phyloP scores from a whole-genome alignment of 2,113 vertebrate species.

The Corynorhinus townsendii region DNA sequence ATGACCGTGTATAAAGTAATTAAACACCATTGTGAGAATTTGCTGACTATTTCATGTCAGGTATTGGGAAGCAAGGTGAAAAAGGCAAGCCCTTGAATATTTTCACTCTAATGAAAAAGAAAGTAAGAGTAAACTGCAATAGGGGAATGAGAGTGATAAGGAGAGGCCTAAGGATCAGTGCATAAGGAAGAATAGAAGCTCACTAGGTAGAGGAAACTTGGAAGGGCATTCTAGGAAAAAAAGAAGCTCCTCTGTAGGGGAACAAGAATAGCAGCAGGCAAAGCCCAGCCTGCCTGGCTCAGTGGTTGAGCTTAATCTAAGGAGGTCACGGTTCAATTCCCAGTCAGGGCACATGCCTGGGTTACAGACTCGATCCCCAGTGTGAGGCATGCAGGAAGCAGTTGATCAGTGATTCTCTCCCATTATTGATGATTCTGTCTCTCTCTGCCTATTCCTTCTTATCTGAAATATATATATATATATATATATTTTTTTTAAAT shows the following conservation, averaged over 20 bases:
- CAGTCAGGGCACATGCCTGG: too few species aligned
- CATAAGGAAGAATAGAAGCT: not conserved
- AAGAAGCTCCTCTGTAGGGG: not conserved
- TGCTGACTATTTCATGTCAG: constrained; percentile 10
- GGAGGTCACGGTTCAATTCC: too few species aligned
- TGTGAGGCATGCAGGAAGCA: too few species aligned
- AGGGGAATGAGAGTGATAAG: not conserved
- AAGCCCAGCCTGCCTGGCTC: not conserved
- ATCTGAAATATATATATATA: too few species aligned
- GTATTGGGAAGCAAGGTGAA: not conserved
- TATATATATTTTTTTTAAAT: not conserved
- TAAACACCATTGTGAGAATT: not conserved
- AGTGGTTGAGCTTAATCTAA: too few species aligned
- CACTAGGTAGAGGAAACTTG: not conserved
- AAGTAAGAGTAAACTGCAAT: not conserved
- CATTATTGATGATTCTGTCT: too few species aligned
- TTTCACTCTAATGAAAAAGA: not conserved
- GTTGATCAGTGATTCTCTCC: too few species aligned
- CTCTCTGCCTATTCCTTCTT: too few species aligned
- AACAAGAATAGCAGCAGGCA: not conserved
- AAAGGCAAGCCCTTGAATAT: not conserved
- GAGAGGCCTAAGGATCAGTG: not conserved
- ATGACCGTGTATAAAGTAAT: constrained; percentile 29
- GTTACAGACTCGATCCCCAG: too few species aligned
- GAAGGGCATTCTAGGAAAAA: not conserved